These are phyloP conservation scores for Tetramorium alpestre DNA, from an alignment of 1,140 invertebrate species.

Conservation along the genomic window DNA sequence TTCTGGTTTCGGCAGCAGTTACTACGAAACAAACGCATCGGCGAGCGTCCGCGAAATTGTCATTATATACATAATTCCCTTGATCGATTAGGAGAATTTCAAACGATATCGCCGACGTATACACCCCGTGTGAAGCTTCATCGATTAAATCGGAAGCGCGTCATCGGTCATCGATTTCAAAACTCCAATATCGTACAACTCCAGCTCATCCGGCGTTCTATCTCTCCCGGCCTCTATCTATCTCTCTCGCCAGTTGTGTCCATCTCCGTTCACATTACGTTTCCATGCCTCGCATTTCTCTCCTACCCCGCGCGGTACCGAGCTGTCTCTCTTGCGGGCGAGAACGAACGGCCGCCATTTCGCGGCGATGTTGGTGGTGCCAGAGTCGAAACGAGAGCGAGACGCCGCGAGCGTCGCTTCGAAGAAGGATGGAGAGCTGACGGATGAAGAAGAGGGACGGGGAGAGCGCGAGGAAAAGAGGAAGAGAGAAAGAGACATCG, in stretches of 20 bases:
- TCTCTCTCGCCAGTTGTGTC: background rate
- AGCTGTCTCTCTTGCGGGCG: constrained; percentile 67
- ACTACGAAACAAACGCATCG: background rate
- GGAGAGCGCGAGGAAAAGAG: background rate
- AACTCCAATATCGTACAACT: constrained; percentile 66
- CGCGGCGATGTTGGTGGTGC: constrained; percentile 64
- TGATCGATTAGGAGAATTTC: constrained; percentile 43
- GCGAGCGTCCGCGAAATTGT: constrained; percentile 18
- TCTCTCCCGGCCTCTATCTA: constrained; percentile 11
- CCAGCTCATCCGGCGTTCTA: background rate
- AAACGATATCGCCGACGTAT: background rate
- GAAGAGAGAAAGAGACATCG: background rate
- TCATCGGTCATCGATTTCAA: constrained; percentile 64
- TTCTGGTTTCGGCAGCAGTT: constrained; percentile 32
- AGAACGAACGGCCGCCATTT: constrained; percentile 77
- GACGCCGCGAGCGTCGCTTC: background rate
- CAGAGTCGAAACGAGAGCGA: constrained; percentile 44
- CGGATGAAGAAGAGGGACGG: background rate
- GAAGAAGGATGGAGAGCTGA: constrained; percentile 28
- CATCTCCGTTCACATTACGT: background rate
- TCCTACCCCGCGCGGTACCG: constrained; percentile 29
- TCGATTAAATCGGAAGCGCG: constrained; percentile 49
- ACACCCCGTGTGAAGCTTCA: constrained; percentile 18
- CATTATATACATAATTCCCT: constrained; percentile 1
- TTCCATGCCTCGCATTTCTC: constrained; percentile 49